A percentile compares a stretch with the other conserved stretches of the same genome.
Evolutionary conservation across 2,113 vertebrate species (phyloP).

Genomic region (Callospermophilus lateralis): DNA sequence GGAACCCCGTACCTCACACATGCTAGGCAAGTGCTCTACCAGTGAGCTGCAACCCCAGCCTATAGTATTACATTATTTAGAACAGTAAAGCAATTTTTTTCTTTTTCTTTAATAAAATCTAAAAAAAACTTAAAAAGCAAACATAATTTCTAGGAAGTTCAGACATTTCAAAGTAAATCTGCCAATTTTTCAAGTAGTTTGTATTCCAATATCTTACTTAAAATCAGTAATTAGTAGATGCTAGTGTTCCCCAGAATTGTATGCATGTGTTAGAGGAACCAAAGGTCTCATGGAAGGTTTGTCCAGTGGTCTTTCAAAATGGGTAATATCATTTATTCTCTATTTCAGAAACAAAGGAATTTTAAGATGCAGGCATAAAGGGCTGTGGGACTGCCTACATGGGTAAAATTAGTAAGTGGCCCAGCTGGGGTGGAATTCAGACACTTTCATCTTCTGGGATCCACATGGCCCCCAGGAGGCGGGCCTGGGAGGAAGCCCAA

Average conservation of each 20-base stretch:
- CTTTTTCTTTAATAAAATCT: neutral
- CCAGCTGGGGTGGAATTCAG: neutral
- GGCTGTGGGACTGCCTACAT: accelerated
- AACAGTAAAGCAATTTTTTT: neutral
- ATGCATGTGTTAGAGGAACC: too few species aligned
- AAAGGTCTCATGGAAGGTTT: neutral
- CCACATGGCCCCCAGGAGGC: neutral
- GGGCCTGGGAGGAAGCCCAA: neutral
- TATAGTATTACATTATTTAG: neutral
- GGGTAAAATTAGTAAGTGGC: neutral
- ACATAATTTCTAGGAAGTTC: neutral
- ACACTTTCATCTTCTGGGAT: neutral
- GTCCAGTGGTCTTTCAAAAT: neutral
- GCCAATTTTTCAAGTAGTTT: neutral
- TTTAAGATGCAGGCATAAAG: neutral
- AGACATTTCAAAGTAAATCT: neutral
- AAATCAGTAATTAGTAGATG: neutral
- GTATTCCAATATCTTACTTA: neutral
- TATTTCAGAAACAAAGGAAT: neutral
- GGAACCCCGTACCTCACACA: too few species aligned
- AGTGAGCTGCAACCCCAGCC: too few species aligned
- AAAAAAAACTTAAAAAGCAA: neutral
- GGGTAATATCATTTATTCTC: neutral
- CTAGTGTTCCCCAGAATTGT: neutral
- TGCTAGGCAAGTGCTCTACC: too few species aligned